These are phyloP conservation scores for Hermaeophaga mercurialis DNA, from an alignment of 2,888 invertebrate genomes.

Conservation along the genomic window DNA sequence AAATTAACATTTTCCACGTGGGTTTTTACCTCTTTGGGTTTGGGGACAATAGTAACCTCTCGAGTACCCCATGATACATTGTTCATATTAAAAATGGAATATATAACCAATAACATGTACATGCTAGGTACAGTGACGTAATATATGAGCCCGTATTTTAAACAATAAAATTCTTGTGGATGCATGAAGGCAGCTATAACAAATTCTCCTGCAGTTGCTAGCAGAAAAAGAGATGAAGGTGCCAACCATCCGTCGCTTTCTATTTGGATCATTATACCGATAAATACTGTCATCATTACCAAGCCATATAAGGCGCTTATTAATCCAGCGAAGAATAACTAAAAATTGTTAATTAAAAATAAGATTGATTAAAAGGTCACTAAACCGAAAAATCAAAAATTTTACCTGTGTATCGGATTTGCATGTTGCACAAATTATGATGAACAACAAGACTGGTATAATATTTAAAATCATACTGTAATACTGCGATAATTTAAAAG, in stretches of 20 bases:
- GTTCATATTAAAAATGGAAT: constrained; percentile 91
- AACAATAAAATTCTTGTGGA: constrained; percentile 77
- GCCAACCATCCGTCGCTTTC: constrained; percentile 78
- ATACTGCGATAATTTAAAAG: constrained; percentile 74
- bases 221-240: constrained; percentile 83
- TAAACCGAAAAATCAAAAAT: neutral
- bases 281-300: constrained; percentile 85
- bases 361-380: neutral
- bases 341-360: constrained; percentile 38
- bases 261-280: constrained; percentile 80
- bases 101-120: constrained; percentile 91
- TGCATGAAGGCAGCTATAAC: constrained; percentile 72
- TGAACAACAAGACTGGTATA: constrained; percentile 69
- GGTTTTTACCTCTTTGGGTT: constrained; percentile 39
- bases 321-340: constrained; percentile 74
- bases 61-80: constrained; percentile 95
- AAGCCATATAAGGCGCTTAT: constrained; percentile 81
- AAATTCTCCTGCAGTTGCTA: constrained; percentile 66
- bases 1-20: too few species aligned
- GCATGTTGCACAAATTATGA: constrained; percentile 70
- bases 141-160: constrained; percentile 80
- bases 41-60: constrained; percentile 64
- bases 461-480: constrained; percentile 69
- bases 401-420: constrained; percentile 70
- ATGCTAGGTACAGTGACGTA: constrained; percentile 93